A percentile compares a stretch with the other conserved stretches of the same genome.
Conservation (phyloP, 1,140 invertebrate species). For the Pissodes strobi region DNA sequence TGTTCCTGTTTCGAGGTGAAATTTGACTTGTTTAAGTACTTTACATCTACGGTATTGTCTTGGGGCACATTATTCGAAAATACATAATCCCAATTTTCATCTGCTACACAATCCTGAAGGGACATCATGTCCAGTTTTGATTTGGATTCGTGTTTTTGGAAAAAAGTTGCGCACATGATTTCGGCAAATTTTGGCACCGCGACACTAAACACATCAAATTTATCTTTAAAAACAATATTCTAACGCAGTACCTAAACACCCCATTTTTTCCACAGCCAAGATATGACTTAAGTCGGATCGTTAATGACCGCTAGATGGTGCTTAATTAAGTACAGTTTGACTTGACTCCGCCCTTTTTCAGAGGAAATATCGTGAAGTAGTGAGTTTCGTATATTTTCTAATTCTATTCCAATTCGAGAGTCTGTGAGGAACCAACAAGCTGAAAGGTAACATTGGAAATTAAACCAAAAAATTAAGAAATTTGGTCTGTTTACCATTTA, state of each 20-base stretch:
- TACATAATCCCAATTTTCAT: constrained; percentile 62
- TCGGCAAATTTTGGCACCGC: not conserved
- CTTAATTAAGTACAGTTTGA: constrained; percentile 26
- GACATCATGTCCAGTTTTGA: constrained; percentile 53
- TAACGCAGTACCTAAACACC: not conserved
- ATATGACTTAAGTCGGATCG: constrained; percentile 27
- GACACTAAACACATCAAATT: constrained; percentile 33
- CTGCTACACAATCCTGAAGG: constrained; percentile 60
- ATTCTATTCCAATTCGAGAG: too few relatives aligned
- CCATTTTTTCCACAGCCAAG: not conserved
- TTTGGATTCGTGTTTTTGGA: constrained; percentile 21
- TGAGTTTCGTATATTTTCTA: too few relatives aligned
- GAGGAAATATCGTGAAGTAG: not conserved
- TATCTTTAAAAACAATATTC: constrained; percentile 29
- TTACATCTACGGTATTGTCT: constrained; percentile 18
- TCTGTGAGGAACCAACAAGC: too few relatives aligned
- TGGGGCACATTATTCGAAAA: constrained; percentile 56
- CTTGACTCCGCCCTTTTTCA: constrained; percentile 6
- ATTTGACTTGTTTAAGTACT: constrained; percentile 20
- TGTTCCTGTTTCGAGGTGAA: constrained; percentile 23
- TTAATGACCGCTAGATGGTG: constrained; percentile 26
- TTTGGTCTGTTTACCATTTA: too few relatives aligned
- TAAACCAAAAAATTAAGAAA: not conserved
- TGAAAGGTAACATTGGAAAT: too few relatives aligned
- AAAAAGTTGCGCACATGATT: constrained; percentile 29